Conservation (phyloP, 1,140 invertebrate species). For the Drosophila punjabiensis region DNA sequence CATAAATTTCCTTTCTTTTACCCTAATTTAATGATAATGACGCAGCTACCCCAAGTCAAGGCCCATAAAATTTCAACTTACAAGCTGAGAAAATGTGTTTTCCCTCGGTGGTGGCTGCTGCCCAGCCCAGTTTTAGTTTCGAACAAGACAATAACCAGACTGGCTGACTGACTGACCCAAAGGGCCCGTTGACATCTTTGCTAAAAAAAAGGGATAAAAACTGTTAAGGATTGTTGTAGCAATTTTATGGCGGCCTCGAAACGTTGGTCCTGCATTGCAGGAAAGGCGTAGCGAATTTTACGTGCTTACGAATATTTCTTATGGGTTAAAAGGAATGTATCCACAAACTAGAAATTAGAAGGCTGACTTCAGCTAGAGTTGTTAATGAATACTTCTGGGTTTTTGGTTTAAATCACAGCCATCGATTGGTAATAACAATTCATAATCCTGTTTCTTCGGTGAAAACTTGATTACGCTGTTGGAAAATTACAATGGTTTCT, state of each 20-base stretch:
- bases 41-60: conserved; percentile 71
- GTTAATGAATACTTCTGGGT: neutral
- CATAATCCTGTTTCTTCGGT: conserved; percentile 15
- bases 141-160: conserved; percentile 50
- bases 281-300: conserved; percentile 61
- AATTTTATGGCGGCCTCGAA: conserved; percentile 43
- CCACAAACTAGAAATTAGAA: conserved; percentile 11
- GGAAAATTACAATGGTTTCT: conserved; percentile 4
- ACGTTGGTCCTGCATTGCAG: neutral
- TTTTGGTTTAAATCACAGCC: neutral
- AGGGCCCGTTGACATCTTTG: conserved; percentile 45
- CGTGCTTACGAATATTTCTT: conserved; percentile 39
- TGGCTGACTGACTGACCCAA: conserved; percentile 52
- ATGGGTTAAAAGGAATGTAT: conserved; percentile 24
- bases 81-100: conserved; percentile 77
- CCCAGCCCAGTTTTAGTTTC: conserved; percentile 45
- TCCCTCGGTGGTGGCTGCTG: conserved; percentile 55
- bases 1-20: conserved; percentile 74
- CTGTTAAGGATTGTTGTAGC: conserved; percentile 65
- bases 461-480: neutral
- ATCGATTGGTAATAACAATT: neutral
- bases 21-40: conserved; percentile 76
- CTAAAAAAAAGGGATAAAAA: conserved; percentile 64
- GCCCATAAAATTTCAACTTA: conserved; percentile 79
- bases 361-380: neutral